phyloP scores from a whole-genome alignment of 2,113 vertebrate species.

The Oryzias melastigma region DNA sequence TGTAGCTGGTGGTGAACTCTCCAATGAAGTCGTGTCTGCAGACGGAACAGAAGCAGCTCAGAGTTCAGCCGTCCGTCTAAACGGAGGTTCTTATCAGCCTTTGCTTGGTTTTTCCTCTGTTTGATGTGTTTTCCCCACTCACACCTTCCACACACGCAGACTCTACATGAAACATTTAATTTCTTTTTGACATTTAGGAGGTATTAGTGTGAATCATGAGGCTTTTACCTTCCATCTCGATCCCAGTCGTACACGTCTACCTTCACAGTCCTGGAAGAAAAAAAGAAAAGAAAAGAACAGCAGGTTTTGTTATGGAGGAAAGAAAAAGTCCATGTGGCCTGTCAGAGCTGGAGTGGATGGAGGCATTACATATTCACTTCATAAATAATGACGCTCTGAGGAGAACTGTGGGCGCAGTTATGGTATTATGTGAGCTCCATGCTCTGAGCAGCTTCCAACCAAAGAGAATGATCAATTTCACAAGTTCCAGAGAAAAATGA shows the following conservation, averaged over 20 bases:
- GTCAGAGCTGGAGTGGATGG: conserved; percentile 10
- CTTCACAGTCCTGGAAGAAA: conserved; percentile 87
- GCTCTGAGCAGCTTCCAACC: background rate
- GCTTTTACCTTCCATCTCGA: conserved; percentile 90
- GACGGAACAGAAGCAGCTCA: conserved; percentile 14
- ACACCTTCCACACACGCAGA: background rate
- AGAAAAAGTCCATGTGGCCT: background rate
- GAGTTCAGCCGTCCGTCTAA: background rate
- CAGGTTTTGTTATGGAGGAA: conserved; percentile 3
- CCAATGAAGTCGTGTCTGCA: conserved; percentile 96
- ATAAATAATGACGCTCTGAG: conserved; percentile 17
- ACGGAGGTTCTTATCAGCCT: background rate
- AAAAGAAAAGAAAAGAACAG: conserved; percentile 8
- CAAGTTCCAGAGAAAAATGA: background rate
- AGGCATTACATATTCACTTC: conserved; percentile 26
- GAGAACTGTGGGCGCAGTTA: conserved; percentile 8
- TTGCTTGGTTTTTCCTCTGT: background rate
- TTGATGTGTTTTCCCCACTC: background rate
- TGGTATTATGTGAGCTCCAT: conserved; percentile 1
- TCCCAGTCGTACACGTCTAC: conserved; percentile 98
- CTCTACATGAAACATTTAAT: conserved; percentile 1
- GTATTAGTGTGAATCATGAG: conserved; percentile 1
- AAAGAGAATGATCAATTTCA: conserved; percentile 9
- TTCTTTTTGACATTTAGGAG: conserved; percentile 11
- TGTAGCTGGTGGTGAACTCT: conserved; percentile 98